phyloP scores from a whole-genome alignment of 30 jellyfish, hydroid and myxozoan species.

The Morbakka virulenta region DNA sequence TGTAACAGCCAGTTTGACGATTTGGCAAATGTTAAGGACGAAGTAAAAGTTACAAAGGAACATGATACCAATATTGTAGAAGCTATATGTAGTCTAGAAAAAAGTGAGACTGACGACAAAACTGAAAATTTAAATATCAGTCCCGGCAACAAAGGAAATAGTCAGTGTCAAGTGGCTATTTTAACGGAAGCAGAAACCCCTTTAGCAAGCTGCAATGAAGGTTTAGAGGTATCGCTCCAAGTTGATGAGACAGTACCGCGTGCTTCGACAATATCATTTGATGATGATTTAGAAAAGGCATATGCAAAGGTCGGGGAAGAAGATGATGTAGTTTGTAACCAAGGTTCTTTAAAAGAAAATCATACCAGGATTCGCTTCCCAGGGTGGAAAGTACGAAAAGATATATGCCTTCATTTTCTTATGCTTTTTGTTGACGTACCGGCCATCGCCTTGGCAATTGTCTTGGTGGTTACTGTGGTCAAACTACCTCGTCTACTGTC shows the following conservation, averaged over 20 bases:
- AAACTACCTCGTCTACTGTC: slow-evolving; percentile 62
- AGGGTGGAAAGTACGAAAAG: slow-evolving; percentile 80
- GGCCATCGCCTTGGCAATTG: slow-evolving; percentile 47
- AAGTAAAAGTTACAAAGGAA: slow-evolving; percentile 13
- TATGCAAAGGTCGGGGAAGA: no score
- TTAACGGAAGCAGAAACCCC: no score
- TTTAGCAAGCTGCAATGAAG: no score
- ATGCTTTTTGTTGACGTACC: slow-evolving; percentile 69
- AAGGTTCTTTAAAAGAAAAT: neutral
- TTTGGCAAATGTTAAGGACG: neutral
- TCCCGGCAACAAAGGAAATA: no score
- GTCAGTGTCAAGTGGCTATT: no score
- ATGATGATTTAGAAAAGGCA: no score
- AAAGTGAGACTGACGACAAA: neutral
- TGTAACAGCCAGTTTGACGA: no score
- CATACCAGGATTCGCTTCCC: neutral
- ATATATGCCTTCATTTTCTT: slow-evolving; percentile 51
- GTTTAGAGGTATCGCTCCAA: no score
- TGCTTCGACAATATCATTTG: no score
- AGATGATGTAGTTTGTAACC: neutral
- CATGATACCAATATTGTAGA: neutral
- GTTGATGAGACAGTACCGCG: no score
- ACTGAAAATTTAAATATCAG: no score
- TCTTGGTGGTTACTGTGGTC: slow-evolving; percentile 52
- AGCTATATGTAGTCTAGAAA: neutral